Evolutionary conservation across 2,888 invertebrate genomes (phyloP), one percentile per base, ranked within the genome.

Genomic region (Clistopyga incitator): DNA sequence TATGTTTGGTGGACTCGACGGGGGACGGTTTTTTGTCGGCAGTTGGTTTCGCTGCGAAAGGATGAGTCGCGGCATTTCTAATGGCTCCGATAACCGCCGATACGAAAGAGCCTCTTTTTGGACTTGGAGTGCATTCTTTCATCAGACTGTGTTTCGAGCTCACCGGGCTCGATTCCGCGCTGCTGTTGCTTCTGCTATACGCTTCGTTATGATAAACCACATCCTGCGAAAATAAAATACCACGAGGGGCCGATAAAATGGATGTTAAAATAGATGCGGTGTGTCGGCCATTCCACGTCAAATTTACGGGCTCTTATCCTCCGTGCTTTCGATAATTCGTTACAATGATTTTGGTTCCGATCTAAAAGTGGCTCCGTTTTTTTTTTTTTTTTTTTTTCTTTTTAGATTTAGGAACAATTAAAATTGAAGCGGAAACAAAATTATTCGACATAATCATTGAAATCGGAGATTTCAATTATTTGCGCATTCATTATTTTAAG

Each of bases 171-270:
- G 95, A 95, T 50, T 96, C 96, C 75, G 95, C 94, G 88, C 96
- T 95, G 90, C 96, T 96, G 92, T 96, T 95, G 91, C 96, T 96
- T 83, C 93, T 91, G 89, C 96, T 96, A 92, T 95, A 96, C 0
- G 95, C 96, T 92, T 97, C 97, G 89, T 97, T 97, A 90, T 97
- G 97, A 92, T 95, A 97, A 87, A 97, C 96, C 80, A 96, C 95
- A 90, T 97, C 96, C 96, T 96, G 87, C 84, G 92, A 68, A 54
- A 59, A 25, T 61, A 50, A 72, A 45, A 34, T 34, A 56, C 38
- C 38, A 25, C 20, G 20, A 64, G 34, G 8, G 18, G 20, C 6
- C 18, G n/a, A 52, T 29, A 52, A 54, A 64, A 78, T 13, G 25
- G 2, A 25, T 54, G 8, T 6, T 1, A 18, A 42, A 38, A n/a